Evolutionary conservation across 37 sponge, comb jelly and placozoan genomes (phyloP), one percentile per base, ranked within the genome.

Genomic region (Halichondria panicea): DNA sequence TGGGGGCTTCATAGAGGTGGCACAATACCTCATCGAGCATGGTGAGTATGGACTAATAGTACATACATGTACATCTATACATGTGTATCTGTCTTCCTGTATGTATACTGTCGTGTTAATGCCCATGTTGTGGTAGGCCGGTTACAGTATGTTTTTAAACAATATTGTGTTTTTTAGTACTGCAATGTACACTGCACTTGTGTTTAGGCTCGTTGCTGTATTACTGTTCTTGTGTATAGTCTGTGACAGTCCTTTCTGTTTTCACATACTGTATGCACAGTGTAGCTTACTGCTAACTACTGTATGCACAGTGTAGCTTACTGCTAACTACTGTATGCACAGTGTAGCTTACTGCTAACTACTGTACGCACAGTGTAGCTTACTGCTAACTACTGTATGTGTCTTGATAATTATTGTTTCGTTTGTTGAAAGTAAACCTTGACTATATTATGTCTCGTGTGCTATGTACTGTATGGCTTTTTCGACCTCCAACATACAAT

Each of bases 1-100:
- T 70, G 93, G 93, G 4, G 93, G 93, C 1, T 84, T 92, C 77
- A 28, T 92, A 1, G 80, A 84, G 27, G 85, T 88, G 31, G 81
- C 61, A 33, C 74, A 84, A 64, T 88, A 76, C 75, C 77, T 92
- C 25, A 53, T 84, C 4, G 81, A 87, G 15, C 73, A 84, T 68
- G 85, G 90, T 86, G 13, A 64, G 75, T 63, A 5, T 9, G 9
- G 66, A 37, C 37, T 12, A 13, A 7, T 13, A 6, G 36, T 39
- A 62, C 57, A 48, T 68, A 62, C 56, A 53, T 63, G 57, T 22
- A 22, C 33, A 55, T 66, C 22, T 35, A 4, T 55, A 44, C 69
- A 59, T 68, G 68, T 69, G 70, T 68, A 71, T 46, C 43, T 58
- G 53, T 19, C 25, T 41, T 15, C 24, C 19, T 32, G 13, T 25